phyloP scores from a whole-genome alignment of 2,113 vertebrate species.

The Podilymbus podiceps region DNA sequence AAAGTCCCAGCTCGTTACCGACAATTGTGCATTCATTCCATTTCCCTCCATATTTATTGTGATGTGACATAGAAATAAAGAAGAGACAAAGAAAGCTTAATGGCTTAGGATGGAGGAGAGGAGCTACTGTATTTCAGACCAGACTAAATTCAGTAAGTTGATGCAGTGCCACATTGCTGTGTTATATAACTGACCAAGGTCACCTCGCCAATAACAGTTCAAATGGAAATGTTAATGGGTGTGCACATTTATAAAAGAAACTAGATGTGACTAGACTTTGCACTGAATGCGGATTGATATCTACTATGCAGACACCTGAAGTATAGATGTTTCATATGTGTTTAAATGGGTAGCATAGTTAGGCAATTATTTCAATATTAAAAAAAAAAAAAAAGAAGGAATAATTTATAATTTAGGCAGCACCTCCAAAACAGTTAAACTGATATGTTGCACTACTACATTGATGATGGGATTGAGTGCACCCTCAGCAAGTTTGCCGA shows the following conservation, averaged over 20 bases:
- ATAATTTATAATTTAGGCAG: background rate
- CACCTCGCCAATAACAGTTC: background rate
- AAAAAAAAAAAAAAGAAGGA: background rate
- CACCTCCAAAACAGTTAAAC: background rate
- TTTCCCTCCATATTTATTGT: background rate
- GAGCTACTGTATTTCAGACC: background rate
- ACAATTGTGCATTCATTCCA: background rate
- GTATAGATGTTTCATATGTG: background rate
- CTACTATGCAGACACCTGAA: background rate
- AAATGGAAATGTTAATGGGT: background rate
- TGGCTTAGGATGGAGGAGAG: background rate
- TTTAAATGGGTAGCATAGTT: background rate
- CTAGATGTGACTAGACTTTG: background rate
- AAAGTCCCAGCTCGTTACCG: background rate
- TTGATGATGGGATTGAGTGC: too few relatives aligned
- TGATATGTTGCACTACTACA: background rate
- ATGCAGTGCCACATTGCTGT: background rate
- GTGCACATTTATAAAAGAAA: background rate
- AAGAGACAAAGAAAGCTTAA: constrained; percentile 4
- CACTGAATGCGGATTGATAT: background rate
- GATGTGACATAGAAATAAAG: constrained; percentile 5
- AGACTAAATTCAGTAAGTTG: background rate
- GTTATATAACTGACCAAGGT: background rate
- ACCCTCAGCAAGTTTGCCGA: too few relatives aligned
- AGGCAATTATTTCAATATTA: background rate